Conservation (phyloP, 2,113 vertebrate species). For the Passer montanus region DNA sequence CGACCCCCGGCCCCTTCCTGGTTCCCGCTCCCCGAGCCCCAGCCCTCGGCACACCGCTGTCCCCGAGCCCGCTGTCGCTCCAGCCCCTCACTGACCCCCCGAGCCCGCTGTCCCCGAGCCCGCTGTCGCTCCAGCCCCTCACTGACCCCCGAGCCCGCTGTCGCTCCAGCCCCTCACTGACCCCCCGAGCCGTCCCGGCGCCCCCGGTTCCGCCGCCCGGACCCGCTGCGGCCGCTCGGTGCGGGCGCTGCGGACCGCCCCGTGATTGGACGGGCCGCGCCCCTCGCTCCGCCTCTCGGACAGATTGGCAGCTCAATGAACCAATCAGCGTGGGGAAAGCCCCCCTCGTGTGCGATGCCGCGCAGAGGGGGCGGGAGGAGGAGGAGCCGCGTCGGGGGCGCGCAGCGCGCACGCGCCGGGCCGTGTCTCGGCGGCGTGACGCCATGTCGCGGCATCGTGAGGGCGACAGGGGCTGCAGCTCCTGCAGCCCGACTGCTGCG, state of each 20-base stretch:
- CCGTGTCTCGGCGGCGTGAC: accelerated
- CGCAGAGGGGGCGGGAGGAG: not conserved
- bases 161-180: not conserved
- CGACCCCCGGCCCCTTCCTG: too few relatives aligned
- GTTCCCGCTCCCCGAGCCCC: not conserved
- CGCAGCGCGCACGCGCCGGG: not conserved
- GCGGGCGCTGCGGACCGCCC: not conserved
- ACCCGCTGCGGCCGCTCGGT: not conserved
- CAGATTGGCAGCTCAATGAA: accelerated
- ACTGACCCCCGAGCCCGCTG: not conserved
- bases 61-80: not conserved
- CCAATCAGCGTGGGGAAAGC: not conserved
- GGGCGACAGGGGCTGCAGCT: accelerated
- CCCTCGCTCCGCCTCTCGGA: accelerated
- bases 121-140: too few relatives aligned
- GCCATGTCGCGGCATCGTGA: not conserved
- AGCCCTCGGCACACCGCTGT: not conserved
- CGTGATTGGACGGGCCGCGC: not conserved
- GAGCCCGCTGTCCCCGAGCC: too few relatives aligned
- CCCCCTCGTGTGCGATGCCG: accelerated
- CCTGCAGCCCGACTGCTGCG: accelerated
- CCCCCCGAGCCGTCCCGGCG: too few relatives aligned
- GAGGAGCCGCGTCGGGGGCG: not conserved
- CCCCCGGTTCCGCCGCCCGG: accelerated
- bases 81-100: not conserved